Conservation (phyloP, 2,888 invertebrate species). For the Drosophila paucipuncta region DNA sequence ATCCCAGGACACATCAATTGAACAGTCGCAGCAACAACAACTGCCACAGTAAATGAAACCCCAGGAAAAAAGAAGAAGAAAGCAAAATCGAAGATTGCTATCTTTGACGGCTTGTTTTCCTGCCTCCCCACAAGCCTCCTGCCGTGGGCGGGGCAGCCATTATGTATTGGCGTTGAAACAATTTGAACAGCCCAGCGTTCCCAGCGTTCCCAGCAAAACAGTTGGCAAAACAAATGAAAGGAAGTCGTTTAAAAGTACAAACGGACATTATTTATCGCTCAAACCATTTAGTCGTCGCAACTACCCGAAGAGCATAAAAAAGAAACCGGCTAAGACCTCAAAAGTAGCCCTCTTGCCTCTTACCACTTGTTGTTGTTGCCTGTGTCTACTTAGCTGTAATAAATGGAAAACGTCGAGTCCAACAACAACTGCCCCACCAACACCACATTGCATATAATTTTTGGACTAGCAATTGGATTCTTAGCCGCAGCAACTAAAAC, state of each 20-base stretch:
- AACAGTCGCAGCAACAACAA: slow-evolving; percentile 52
- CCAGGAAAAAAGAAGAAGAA: slow-evolving; percentile 40
- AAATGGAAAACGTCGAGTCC: slow-evolving; percentile 63
- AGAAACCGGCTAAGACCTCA: slow-evolving; percentile 31
- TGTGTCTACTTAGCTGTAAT: slow-evolving; percentile 75
- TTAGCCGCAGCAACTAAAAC: slow-evolving; percentile 62
- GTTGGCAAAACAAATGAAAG: slow-evolving; percentile 81
- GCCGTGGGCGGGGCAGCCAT: slow-evolving; percentile 76
- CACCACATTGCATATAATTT: slow-evolving; percentile 72
- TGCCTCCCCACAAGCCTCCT: slow-evolving; percentile 47
- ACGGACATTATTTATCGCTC: slow-evolving; percentile 85
- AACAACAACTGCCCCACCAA: slow-evolving; percentile 52
- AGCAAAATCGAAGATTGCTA: slow-evolving; percentile 84
- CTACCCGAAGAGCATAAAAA: slow-evolving; percentile 62
- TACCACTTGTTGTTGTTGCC: slow-evolving; percentile 57
- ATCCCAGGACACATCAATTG: slow-evolving; percentile 77
- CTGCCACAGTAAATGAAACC: slow-evolving; percentile 71
- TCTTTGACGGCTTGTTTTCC: slow-evolving; percentile 82
- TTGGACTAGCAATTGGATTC: slow-evolving; percentile 63
- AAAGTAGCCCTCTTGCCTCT: slow-evolving; percentile 9
- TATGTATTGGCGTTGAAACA: slow-evolving; percentile 84
- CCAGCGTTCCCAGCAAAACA: neutral
- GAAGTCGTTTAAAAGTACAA: slow-evolving; percentile 85
- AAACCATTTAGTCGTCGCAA: slow-evolving; percentile 80
- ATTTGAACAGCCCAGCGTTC: slow-evolving; percentile 71